Evolutionary conservation across 2,888 invertebrate genomes (phyloP), one percentile per base, ranked within the genome.

Genomic region (Octonoba sinensis): DNA sequence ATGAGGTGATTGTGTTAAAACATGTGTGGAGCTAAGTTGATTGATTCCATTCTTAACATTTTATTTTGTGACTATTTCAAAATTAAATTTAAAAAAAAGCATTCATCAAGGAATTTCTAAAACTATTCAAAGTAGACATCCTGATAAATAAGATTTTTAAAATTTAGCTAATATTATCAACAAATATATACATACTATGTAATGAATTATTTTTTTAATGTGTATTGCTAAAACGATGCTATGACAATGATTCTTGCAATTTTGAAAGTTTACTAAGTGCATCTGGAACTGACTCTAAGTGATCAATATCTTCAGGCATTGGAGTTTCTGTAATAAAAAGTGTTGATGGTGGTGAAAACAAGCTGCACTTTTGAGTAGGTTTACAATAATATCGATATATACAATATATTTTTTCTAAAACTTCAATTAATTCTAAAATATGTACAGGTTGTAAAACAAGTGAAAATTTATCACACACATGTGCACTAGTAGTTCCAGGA

Each of bases 361-460:
- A 47, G 13, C 69, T 57, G 13, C 44, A 27, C 72, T 73, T 73
- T 64, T 54, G 62, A 12, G 69, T 18, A 12, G 56, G 46, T 75
- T 87, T 81, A 16, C 89, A 86, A 2, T 87, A 86, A 71, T 88
- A 89, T 60, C 90, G 88, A 84, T 89, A 87, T 27, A 92, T 65
- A 86, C 92, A 92, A n/a, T 89, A 90, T 64, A 92, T 86, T 73
- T 90, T 90, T 74, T 89, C 87, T 24, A 93, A 87, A 79, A 92
- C 88, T 90, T 93, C 92, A 3, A 92, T 85, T 57, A 93, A 87
- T 87, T 92, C 91, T 83, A 90, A 88, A 1, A 92, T 89, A 85
- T 92, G 91, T 51, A 92, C 91, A 0, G 93, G 93, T 85, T 92
- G 92, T 75, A 95, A 87, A 84, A 91, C 92, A 24, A 91, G 91